Evolutionary conservation across 2,113 vertebrate species (phyloP).

Genomic region (Ancistrus triradiatus): DNA sequence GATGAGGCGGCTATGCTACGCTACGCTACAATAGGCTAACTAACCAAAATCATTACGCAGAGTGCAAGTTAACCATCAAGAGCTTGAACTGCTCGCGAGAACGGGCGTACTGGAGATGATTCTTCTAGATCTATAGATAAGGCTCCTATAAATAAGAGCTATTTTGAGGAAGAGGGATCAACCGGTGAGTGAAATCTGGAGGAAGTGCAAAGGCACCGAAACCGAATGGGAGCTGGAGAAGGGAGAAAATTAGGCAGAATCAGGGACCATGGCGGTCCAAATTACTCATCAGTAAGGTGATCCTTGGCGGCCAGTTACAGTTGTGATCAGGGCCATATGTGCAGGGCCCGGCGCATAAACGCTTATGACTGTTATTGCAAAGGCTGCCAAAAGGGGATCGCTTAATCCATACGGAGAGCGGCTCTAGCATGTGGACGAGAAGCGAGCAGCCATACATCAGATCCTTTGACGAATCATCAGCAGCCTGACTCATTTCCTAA

Average conservation of each 20-base stretch:
- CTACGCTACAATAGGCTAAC: conserved; percentile 23
- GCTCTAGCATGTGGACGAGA: not conserved
- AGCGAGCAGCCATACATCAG: not conserved
- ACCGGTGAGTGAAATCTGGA: not conserved
- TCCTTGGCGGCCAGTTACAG: conserved; percentile 45
- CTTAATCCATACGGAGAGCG: conserved; percentile 46
- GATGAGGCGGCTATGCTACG: conserved; percentile 25
- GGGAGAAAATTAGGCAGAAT: conserved; percentile 12
- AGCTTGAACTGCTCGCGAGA: not conserved
- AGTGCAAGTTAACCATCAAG: conserved; percentile 29
- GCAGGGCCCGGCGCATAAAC: conserved; percentile 55
- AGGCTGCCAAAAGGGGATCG: conserved; percentile 49
- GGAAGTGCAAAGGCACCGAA: conserved; percentile 22
- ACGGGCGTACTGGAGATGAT: no score
- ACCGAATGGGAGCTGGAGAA: conserved; percentile 10
- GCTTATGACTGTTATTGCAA: conserved; percentile 65
- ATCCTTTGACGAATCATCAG: not conserved
- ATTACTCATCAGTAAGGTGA: conserved; percentile 67
- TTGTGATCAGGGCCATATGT: conserved; percentile 67
- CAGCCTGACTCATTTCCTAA: not conserved
- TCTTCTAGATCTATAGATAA: no score
- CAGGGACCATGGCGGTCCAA: conserved; percentile 49
- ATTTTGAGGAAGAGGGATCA: not conserved
- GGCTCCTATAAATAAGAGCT: not conserved
- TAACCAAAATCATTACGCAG: conserved; percentile 12